phyloP scores from a whole-genome alignment of 2,113 vertebrate species.

The Bos indicus region DNA sequence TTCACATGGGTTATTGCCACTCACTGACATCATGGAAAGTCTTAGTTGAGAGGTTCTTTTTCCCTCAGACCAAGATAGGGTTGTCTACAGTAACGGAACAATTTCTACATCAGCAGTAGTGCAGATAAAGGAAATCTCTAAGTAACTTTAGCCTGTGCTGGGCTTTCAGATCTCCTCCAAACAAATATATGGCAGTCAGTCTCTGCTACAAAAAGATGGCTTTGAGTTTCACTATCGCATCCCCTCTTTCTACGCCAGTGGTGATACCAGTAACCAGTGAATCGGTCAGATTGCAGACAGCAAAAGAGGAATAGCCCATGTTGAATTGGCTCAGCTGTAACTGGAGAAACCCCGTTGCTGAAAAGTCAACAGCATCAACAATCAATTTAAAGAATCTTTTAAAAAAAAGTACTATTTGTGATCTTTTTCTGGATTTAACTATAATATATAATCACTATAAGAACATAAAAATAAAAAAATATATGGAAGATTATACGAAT shows the following conservation, averaged over 20 bases:
- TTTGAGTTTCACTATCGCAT: not conserved
- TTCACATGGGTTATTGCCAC: not conserved
- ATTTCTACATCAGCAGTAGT: not conserved
- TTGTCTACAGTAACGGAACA: not conserved
- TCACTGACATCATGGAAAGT: not conserved
- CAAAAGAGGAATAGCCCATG: not conserved
- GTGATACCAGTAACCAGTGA: not conserved
- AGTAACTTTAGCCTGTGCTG: not conserved
- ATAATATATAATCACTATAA: not conserved
- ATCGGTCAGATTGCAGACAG: not conserved
- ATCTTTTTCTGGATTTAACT: not conserved
- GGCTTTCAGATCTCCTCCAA: conserved; percentile 5
- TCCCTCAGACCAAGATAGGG: not conserved
- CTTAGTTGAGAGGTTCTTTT: not conserved
- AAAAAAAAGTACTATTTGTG: not conserved
- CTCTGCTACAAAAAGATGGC: not conserved
- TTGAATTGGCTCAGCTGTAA: not conserved
- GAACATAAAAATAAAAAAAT: not conserved
- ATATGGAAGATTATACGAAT: not conserved
- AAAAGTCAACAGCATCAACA: not conserved
- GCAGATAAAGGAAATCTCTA: not conserved
- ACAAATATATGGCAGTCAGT: not conserved
- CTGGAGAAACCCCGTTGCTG: not conserved
- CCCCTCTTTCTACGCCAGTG: not conserved
- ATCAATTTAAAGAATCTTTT: not conserved